These are phyloP conservation scores for Teleogryllus oceanicus DNA, from an alignment of 2,888 invertebrate species.

Conservation along the genomic window DNA sequence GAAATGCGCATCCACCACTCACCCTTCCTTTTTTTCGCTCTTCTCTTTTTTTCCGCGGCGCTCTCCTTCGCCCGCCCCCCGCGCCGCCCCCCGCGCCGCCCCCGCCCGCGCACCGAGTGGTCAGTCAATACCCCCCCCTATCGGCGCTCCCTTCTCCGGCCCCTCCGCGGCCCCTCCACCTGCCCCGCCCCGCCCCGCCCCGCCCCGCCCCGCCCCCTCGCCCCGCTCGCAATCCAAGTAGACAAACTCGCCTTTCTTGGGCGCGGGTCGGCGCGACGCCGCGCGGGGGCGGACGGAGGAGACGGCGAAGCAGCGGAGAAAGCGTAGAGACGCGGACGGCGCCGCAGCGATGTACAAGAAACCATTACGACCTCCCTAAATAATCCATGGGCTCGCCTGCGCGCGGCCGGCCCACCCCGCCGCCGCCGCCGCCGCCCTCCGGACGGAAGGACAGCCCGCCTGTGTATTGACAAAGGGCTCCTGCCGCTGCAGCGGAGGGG, in stretches of 20 bases:
- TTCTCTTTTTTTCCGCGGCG: slow-evolving; percentile 18
- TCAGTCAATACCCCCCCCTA: slow-evolving; percentile 42
- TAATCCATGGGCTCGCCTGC: slow-evolving; percentile 34
- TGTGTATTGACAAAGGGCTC: background rate
- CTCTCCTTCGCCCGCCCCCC: slow-evolving; percentile 21
- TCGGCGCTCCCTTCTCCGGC: slow-evolving; percentile 37
- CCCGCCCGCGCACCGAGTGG: background rate
- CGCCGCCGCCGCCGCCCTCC: background rate
- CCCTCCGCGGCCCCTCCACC: slow-evolving; percentile 44
- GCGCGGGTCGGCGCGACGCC: background rate
- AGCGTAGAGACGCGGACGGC: background rate
- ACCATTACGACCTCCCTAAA: slow-evolving; percentile 38
- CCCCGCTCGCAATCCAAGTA: slow-evolving; percentile 5
- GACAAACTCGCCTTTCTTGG: slow-evolving; percentile 23
- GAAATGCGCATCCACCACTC: background rate
- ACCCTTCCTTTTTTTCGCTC: background rate
- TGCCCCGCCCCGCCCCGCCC: slow-evolving; percentile 38
- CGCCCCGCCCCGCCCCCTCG: slow-evolving; percentile 37
- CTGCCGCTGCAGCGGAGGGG: background rate
- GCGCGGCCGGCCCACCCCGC: background rate
- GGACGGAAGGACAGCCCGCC: background rate
- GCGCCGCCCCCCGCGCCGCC: background rate
- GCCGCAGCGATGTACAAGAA: slow-evolving; percentile 34
- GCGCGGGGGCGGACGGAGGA: background rate
- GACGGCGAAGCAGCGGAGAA: background rate